Base-by-base conservation (phyloP, 2,888 invertebrate species). In the Trichogramma dendrolimi region DNA sequence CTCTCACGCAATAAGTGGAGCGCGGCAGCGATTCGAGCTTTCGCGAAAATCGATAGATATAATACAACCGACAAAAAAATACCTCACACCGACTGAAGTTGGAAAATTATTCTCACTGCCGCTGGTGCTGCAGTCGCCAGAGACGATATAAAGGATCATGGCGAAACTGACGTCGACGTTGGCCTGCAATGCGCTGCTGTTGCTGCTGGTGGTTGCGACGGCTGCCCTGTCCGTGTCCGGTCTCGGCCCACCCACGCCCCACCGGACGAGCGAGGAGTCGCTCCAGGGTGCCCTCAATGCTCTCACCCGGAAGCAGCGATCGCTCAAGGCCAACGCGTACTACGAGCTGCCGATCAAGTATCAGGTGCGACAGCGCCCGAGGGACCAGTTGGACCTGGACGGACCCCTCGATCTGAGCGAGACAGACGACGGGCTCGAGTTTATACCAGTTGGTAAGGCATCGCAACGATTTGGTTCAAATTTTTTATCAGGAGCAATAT, bases 251-350 rank as follows among this genome's bases (percentile, higher is more conserved):
- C 70, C 68, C 5, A 61, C 61, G 14, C 67, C 72, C 1, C 72
- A 68, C 43, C 70, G 69, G 50, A 64, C 67, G 55, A 69, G 62
- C 63, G 80, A 79, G 58, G 82, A 82, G 62, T 81, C 81, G 2
- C 67, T 83, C 46, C 75, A 74, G 57, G 79, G 79, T 64, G 82
- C 82, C 4, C 69, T 82, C 62, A 79, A 81, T 56, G 81, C 81
- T 2, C 78, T 82, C 42, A 76, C 78, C 47, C 76, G 81, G 61
- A 81, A 82, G 47, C 82, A 82, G 68, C 74, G 80, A 61, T 76
- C 76, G 0, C 63, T 77, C 51, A 72, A 75, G 44, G 38, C 65
- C 38, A 70, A 64, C 50, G 74, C 74, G 42, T 76, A 75, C 55
- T 75, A 73, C 69, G 72, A 70, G 7, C 69, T 68, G 14, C 65